These are phyloP conservation scores for Stomorhina lunata DNA, from an alignment of 2,888 invertebrate species.

Conservation along the genomic window DNA sequence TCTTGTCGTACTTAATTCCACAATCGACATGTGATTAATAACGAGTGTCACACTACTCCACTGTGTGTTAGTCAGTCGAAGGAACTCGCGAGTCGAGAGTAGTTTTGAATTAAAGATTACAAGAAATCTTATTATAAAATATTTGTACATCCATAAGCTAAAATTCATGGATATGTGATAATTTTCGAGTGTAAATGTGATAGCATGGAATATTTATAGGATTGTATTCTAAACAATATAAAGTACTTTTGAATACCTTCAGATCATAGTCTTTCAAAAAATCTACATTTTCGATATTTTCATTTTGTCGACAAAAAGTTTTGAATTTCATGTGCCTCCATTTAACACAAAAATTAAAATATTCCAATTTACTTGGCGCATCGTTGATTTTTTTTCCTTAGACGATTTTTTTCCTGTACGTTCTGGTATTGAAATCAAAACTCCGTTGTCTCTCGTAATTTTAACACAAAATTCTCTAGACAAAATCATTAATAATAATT, in stretches of 20 bases:
- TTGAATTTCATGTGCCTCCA: slow-evolving; percentile 44
- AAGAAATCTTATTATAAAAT: slow-evolving; percentile 11
- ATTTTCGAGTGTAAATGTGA: background rate
- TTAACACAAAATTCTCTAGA: slow-evolving; percentile 74
- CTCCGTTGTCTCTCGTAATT: slow-evolving; percentile 68
- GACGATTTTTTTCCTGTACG: slow-evolving; percentile 1
- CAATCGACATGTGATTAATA: slow-evolving; percentile 79
- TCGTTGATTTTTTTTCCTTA: slow-evolving; percentile 24
- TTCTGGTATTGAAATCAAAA: slow-evolving; percentile 63
- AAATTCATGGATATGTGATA: background rate
- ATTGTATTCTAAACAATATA: slow-evolving; percentile 11
- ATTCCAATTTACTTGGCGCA: slow-evolving; percentile 29
- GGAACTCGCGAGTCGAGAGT: slow-evolving; percentile 1
- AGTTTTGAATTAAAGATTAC: background rate
- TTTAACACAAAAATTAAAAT: background rate
- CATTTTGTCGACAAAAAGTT: slow-evolving; percentile 30
- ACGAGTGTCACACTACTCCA: slow-evolving; percentile 72
- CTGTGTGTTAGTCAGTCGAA: no score
- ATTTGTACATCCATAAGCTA: background rate
- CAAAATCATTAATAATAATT: slow-evolving; percentile 75
- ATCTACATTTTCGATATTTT: no score
- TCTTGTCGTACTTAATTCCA: slow-evolving; percentile 72
- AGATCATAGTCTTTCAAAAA: background rate
- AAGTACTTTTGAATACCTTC: slow-evolving; percentile 51
- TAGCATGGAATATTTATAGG: background rate